Percentiles rank a stretch among this genome's conserved stretches.
phyloP scores from a whole-genome alignment of 2,888 invertebrate species.

The Danaus chrysippus region DNA sequence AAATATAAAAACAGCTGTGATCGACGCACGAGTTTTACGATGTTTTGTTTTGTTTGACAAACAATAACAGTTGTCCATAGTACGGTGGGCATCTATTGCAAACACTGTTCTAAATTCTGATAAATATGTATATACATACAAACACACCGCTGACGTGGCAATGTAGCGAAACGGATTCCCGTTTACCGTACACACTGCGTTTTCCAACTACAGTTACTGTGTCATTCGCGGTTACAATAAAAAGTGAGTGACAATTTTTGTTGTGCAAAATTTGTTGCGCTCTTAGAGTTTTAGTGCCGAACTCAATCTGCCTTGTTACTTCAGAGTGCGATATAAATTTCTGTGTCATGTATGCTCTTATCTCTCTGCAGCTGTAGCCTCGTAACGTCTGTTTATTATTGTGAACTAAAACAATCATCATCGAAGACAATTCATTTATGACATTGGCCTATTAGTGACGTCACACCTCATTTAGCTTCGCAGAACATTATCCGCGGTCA shows the following conservation, averaged over 20 bases:
- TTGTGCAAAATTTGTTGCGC: constrained; percentile 11
- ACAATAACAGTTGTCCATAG: constrained; percentile 27
- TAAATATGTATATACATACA: constrained; percentile 33
- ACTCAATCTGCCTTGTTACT: constrained; percentile 9
- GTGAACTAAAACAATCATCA: neutral
- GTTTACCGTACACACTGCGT: constrained; percentile 19
- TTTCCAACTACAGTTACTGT: constrained; percentile 18
- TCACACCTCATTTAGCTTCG: constrained; percentile 17
- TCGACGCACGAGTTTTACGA: constrained; percentile 21
- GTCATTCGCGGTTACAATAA: constrained; percentile 7
- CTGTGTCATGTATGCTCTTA: neutral
- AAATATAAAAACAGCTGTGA: constrained; percentile 18
- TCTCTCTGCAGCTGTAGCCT: neutral
- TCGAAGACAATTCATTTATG: constrained; percentile 12
- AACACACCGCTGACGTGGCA: constrained; percentile 25
- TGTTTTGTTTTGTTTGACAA: constrained; percentile 27
- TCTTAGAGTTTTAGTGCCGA: neutral
- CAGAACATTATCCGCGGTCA: constrained; percentile 15
- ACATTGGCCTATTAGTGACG: constrained; percentile 12
- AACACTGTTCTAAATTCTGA: constrained; percentile 14
- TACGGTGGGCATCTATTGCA: constrained; percentile 26
- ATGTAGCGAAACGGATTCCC: constrained; percentile 21
- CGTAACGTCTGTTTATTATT: neutral
- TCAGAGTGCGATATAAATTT: neutral
- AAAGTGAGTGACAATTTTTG: constrained; percentile 16